Percentiles rank a stretch among this genome's conserved stretches.
phyloP scores from a whole-genome alignment of 2,797 vertebrate genomes.

The Pyrocephalus nanus region DNA sequence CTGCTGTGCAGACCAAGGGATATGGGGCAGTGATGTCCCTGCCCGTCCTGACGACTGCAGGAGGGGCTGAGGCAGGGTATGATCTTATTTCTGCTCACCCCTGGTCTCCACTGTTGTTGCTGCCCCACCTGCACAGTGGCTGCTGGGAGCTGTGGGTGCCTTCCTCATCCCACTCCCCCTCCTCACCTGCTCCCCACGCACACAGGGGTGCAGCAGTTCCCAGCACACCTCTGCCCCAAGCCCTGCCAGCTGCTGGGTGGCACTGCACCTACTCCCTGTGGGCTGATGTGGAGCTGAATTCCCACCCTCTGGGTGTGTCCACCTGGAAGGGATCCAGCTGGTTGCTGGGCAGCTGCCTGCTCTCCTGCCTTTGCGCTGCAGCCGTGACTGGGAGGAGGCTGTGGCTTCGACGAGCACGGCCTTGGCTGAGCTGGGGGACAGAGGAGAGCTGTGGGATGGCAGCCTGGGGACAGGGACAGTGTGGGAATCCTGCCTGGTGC shows the following conservation, averaged over 20 bases:
- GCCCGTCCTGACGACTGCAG: fast-evolving
- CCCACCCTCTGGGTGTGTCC: background rate
- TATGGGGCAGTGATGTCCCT: background rate
- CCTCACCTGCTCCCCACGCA: background rate
- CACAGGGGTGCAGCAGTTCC: background rate
- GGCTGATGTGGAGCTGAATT: background rate
- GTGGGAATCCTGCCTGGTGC: background rate
- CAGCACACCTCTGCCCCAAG: background rate
- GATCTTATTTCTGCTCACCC: fast-evolving
- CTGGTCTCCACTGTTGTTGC: background rate
- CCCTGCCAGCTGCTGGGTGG: background rate
- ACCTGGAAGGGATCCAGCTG: background rate
- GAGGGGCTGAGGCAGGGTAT: background rate
- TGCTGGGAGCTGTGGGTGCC: background rate
- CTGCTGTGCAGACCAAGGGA: background rate
- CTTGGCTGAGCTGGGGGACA: background rate
- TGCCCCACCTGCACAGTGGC: background rate
- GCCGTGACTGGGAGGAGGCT: background rate
- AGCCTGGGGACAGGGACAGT: background rate
- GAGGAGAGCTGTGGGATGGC: background rate
- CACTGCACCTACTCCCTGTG: background rate
- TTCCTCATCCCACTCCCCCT: background rate
- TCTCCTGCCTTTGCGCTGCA: background rate
- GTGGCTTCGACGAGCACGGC: background rate
- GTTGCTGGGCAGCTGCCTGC: background rate